These are phyloP conservation scores for Nymphalis urticae DNA, from an alignment of 2,888 invertebrate genomes.

Conservation along the genomic window DNA sequence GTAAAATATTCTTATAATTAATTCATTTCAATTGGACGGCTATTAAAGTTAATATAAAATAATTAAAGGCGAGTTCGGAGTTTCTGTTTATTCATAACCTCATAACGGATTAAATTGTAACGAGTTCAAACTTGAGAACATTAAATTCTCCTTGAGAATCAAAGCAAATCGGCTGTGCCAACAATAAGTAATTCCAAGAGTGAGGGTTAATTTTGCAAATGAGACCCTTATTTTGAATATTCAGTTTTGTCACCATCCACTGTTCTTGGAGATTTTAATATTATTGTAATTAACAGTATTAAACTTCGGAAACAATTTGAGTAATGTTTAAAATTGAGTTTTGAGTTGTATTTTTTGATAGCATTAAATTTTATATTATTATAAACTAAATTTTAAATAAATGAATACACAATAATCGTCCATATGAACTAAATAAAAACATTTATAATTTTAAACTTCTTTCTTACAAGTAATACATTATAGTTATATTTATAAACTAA, in stretches of 20 bases:
- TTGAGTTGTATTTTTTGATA: not conserved
- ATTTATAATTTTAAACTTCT: no score
- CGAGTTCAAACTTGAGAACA: conserved; percentile 19
- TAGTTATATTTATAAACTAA: no score
- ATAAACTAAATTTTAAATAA: no score
- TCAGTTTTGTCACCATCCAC: conserved; percentile 14
- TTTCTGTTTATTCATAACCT: conserved; percentile 27
- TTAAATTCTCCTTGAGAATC: conserved; percentile 22
- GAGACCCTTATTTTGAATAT: conserved; percentile 23
- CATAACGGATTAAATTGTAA: conserved; percentile 21
- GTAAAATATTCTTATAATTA: not conserved
- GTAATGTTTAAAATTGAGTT: not conserved
- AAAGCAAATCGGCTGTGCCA: conserved; percentile 20
- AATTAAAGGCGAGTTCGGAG: conserved; percentile 4
- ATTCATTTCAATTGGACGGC: not conserved
- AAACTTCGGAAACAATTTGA: not conserved
- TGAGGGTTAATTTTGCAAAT: conserved; percentile 28
- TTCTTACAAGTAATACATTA: no score
- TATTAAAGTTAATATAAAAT: conserved; percentile 19
- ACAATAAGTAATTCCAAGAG: conserved; percentile 18
- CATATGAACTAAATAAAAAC: no score
- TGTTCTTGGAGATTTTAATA: not conserved
- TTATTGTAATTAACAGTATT: not conserved
- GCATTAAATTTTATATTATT: no score
- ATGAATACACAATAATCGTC: no score